phyloP scores from a whole-genome alignment of 2,113 vertebrate species.

The Equus przewalskii region DNA sequence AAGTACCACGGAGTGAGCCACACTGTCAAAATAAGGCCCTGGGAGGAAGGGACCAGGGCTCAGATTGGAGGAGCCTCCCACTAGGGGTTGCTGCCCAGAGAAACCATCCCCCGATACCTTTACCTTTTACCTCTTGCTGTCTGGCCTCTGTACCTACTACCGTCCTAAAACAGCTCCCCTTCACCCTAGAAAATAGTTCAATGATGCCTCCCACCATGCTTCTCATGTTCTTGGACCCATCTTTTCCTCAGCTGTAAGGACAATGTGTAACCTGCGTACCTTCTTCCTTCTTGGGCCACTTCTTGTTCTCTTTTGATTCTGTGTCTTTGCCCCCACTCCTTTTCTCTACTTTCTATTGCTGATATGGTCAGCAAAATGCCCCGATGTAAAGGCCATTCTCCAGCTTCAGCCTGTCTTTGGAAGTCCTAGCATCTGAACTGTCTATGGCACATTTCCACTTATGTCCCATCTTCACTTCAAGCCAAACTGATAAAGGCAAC shows the following conservation, averaged over 20 bases:
- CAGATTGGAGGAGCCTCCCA: background rate
- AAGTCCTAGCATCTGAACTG: background rate
- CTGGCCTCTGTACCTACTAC: background rate
- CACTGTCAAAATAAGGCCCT: background rate
- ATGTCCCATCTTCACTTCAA: accelerated
- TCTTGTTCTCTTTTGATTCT: background rate
- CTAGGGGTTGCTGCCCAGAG: background rate
- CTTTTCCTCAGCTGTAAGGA: background rate
- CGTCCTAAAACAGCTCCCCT: background rate
- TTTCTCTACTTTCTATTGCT: background rate
- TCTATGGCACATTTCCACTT: background rate
- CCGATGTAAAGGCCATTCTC: background rate
- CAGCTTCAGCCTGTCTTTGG: background rate
- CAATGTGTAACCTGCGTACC: accelerated
- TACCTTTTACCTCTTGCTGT: background rate
- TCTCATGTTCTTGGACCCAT: background rate
- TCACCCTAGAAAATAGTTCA: background rate
- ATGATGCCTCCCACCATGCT: background rate
- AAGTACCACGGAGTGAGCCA: background rate
- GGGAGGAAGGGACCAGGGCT: background rate
- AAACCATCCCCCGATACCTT: background rate
- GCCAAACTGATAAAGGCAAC: too few species aligned
- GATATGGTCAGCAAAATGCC: background rate
- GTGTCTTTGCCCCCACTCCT: background rate
- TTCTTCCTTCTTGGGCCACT: background rate